phyloP scores from a whole-genome alignment of 1,140 invertebrate genomes.

The Rhopalosiphum padi region DNA sequence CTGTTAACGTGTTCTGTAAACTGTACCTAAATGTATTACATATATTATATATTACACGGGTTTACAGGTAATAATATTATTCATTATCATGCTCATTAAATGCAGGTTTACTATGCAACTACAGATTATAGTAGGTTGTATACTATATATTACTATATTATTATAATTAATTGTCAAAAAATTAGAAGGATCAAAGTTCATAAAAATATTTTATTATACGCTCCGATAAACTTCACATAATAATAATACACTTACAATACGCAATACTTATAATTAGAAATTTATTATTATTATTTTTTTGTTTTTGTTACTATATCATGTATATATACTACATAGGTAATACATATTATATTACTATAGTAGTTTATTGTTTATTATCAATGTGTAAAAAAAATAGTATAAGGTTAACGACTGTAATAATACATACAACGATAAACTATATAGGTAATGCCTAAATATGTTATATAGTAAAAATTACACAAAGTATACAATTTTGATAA shows the following conservation, averaged over 20 bases:
- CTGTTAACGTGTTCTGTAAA: background rate
- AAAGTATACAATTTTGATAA: background rate
- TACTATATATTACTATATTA: background rate
- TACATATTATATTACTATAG: background rate
- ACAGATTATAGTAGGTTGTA: background rate
- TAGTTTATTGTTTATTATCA: background rate
- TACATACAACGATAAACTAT: background rate
- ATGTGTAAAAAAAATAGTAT: background rate
- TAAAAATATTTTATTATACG: background rate
- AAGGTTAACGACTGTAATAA: background rate
- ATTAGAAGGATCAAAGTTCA: conserved; percentile 23
- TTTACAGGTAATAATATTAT: background rate
- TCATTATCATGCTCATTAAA: background rate
- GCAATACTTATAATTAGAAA: background rate
- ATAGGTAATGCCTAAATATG: background rate
- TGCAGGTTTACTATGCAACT: background rate
- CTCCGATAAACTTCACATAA: conserved; percentile 1
- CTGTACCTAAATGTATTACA: background rate
- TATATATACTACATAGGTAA: background rate
- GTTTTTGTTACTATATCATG: background rate
- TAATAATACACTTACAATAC: background rate
- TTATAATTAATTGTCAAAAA: conserved; percentile 28
- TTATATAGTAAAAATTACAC: background rate
- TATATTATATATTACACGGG: no score
- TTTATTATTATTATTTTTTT: background rate